Evolutionary conservation across 2,888 invertebrate species (phyloP).

Genomic region (Galerucella pusilla): DNA sequence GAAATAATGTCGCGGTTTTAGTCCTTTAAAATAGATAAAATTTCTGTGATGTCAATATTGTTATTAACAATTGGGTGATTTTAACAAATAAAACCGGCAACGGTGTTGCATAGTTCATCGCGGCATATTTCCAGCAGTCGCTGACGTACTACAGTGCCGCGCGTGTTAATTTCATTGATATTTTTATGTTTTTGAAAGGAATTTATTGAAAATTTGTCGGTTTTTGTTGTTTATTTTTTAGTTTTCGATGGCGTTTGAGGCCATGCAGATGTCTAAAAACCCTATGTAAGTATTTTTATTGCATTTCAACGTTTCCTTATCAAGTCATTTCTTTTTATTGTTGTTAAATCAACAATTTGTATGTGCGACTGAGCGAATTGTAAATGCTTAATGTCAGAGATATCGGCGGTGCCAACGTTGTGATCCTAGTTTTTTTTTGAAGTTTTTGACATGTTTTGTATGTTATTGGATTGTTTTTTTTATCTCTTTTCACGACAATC

Average conservation of each 20-base stretch:
- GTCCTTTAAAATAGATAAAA: neutral
- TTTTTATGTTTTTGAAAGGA: slow-evolving; percentile 40
- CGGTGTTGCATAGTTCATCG: slow-evolving; percentile 27
- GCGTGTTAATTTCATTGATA: slow-evolving; percentile 38
- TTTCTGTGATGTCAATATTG: neutral
- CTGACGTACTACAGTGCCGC: slow-evolving; percentile 42
- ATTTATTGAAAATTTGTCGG: slow-evolving; percentile 29
- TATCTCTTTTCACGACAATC: neutral
- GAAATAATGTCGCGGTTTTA: neutral
- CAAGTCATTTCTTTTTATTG: neutral
- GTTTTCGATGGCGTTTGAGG: slow-evolving; percentile 25
- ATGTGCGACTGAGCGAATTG: slow-evolving; percentile 16
- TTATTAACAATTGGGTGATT: slow-evolving; percentile 9
- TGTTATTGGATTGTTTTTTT: slow-evolving; percentile 1
- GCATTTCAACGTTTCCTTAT: neutral
- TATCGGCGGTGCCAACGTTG: slow-evolving; percentile 18
- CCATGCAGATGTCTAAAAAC: slow-evolving; percentile 47
- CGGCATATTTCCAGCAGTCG: slow-evolving; percentile 43
- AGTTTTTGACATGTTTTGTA: slow-evolving; percentile 6
- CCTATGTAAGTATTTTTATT: slow-evolving; percentile 44
- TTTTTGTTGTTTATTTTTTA: slow-evolving; percentile 29
- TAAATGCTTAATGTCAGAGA: slow-evolving; percentile 8
- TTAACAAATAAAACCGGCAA: slow-evolving; percentile 21
- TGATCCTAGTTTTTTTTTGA: neutral
- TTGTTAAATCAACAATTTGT: slow-evolving; percentile 36